phyloP scores from a whole-genome alignment of 2,797 vertebrate species.

The Emys orbicularis region DNA sequence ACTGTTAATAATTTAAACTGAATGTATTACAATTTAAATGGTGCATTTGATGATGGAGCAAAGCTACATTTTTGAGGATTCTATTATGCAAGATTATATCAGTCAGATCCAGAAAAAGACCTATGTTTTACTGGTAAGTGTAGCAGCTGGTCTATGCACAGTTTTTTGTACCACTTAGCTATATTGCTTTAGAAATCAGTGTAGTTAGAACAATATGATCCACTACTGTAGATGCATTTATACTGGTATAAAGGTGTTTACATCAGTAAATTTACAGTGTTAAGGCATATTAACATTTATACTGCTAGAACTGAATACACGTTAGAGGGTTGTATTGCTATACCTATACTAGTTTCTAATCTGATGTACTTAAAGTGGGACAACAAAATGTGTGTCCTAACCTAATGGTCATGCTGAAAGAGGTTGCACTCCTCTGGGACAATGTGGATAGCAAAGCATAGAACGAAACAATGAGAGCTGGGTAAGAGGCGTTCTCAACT shows the following conservation, averaged over 20 bases:
- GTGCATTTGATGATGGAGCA: neutral
- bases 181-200: neutral
- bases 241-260: neutral
- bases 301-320: neutral
- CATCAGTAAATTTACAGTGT: neutral
- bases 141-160: neutral
- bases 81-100: neutral
- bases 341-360: neutral
- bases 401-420: neutral
- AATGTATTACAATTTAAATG: conserved; percentile 22
- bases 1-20: conserved; percentile 32
- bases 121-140: neutral
- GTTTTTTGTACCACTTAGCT: neutral
- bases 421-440: neutral
- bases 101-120: neutral
- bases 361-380: neutral
- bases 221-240: neutral
- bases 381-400: neutral
- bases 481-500: neutral
- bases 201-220: neutral
- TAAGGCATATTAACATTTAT: neutral
- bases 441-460: neutral
- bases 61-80: neutral
- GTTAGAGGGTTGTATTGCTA: neutral
- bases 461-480: neutral